Percentiles rank a stretch among this genome's conserved stretches.
phyloP scores from a whole-genome alignment of 53 echinoderm and acorn worm genomes.

The Holothuria leucospilota region DNA sequence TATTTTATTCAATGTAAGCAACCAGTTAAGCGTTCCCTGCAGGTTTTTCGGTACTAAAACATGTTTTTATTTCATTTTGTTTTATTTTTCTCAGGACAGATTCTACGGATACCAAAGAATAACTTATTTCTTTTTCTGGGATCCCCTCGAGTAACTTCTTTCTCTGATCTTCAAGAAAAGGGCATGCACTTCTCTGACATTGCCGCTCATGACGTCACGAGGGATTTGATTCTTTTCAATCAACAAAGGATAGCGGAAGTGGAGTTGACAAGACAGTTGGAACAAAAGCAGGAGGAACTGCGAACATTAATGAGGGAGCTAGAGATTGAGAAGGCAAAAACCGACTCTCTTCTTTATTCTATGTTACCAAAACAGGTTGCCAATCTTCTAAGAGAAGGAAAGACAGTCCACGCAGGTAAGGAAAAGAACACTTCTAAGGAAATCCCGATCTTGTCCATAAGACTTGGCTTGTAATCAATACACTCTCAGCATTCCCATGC shows the following conservation, averaged over 20 bases:
- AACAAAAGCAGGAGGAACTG: slow-evolving; percentile 93
- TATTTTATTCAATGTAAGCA: too few relatives aligned
- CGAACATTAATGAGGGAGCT: slow-evolving; percentile 82
- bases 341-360: slow-evolving; percentile 85
- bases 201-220: slow-evolving; percentile 90
- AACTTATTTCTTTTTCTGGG: slow-evolving; percentile 75
- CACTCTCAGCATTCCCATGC: too few relatives aligned
- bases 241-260: slow-evolving; percentile 93
- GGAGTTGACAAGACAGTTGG: slow-evolving; percentile 88
- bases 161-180: slow-evolving; percentile 73
- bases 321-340: slow-evolving; percentile 83
- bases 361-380: slow-evolving; percentile 94
- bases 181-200: slow-evolving; percentile 95
- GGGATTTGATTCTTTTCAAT: slow-evolving; percentile 93
- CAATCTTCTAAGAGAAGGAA: slow-evolving; percentile 88
- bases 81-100: slow-evolving; percentile 70
- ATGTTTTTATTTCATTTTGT: too few relatives aligned
- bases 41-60: too few relatives aligned
- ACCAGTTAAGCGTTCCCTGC: too few relatives aligned
- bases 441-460: too few relatives aligned
- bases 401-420: slow-evolving; percentile 80
- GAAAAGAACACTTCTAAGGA: too few relatives aligned
- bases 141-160: slow-evolving; percentile 84
- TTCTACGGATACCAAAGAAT: slow-evolving; percentile 82
- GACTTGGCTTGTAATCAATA: too few relatives aligned